Conservation (phyloP, 2,797 vertebrate genomes). For the Cossypha heuglini region DNA sequence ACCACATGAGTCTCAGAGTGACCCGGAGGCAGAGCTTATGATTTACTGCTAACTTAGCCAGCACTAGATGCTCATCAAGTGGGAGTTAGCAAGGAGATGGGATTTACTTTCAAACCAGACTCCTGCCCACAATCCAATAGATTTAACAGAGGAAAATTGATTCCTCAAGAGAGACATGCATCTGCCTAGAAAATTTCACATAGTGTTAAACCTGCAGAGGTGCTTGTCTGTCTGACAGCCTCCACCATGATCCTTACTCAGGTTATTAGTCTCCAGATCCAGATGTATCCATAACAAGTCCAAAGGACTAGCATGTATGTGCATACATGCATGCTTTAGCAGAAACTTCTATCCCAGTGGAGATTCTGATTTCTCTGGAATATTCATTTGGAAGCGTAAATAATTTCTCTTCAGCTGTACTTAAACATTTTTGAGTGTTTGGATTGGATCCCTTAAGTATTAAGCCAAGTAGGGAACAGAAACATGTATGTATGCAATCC, state of each 20-base stretch:
- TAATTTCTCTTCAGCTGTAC: not conserved
- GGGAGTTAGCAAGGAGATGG: slow-evolving; percentile 24
- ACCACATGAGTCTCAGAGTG: not conserved
- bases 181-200: not conserved
- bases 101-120: slow-evolving; percentile 15
- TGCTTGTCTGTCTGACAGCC: not conserved
- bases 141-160: not conserved
- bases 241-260: not conserved
- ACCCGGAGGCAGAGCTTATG: not conserved
- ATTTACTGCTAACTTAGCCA: slow-evolving; percentile 13
- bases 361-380: not conserved
- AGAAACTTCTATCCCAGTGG: not conserved
- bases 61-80: not conserved
- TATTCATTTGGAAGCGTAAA: not conserved
- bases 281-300: not conserved
- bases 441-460: not conserved
- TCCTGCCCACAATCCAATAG: not conserved
- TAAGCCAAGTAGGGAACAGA: not conserved
- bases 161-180: not conserved
- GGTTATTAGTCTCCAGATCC: not conserved
- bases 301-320: not conserved
- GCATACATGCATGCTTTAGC: not conserved
- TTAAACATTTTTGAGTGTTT: not conserved
- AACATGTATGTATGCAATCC: not conserved
- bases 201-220: not conserved